phyloP scores from a whole-genome alignment of 2,888 invertebrate species.

The Branchellion lobata region DNA sequence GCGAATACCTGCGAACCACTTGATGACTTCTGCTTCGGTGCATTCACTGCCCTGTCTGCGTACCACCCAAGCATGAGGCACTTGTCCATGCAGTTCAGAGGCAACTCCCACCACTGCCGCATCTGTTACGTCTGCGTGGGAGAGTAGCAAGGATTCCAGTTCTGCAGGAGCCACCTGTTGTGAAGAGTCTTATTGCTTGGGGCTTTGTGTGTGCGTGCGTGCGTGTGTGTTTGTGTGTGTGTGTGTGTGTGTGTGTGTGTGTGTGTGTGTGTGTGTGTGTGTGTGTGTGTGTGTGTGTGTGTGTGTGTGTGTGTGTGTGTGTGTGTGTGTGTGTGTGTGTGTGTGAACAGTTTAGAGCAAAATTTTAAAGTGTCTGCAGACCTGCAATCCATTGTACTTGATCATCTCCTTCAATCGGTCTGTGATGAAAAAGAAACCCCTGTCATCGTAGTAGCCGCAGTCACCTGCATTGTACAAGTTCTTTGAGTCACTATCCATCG shows the following conservation, averaged over 20 bases:
- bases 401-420: constrained; percentile 48
- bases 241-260: neutral
- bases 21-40: constrained; percentile 28
- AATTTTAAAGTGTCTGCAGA: neutral
- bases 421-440: constrained; percentile 44
- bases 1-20: constrained; percentile 26
- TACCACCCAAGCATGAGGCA: constrained; percentile 44
- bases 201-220: neutral
- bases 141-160: constrained; percentile 38
- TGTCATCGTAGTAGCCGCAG: constrained; percentile 38
- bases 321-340: too few relatives aligned
- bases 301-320: too few relatives aligned
- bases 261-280: neutral
- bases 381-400: constrained; percentile 48
- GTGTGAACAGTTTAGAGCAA: too few relatives aligned
- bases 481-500: neutral
- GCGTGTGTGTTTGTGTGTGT: too few relatives aligned
- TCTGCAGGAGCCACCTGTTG: constrained; percentile 44
- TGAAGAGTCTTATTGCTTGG: neutral
- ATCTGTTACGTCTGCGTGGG: constrained; percentile 31
- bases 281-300: too few relatives aligned
- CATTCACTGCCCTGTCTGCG: neutral
- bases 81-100: constrained; percentile 32
- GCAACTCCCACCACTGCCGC: constrained; percentile 42
- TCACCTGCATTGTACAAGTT: constrained; percentile 38